Percentiles rank a stretch among this genome's conserved stretches.
Conservation (phyloP, 2,888 invertebrate genomes). For the Halictus quadricinctus region DNA sequence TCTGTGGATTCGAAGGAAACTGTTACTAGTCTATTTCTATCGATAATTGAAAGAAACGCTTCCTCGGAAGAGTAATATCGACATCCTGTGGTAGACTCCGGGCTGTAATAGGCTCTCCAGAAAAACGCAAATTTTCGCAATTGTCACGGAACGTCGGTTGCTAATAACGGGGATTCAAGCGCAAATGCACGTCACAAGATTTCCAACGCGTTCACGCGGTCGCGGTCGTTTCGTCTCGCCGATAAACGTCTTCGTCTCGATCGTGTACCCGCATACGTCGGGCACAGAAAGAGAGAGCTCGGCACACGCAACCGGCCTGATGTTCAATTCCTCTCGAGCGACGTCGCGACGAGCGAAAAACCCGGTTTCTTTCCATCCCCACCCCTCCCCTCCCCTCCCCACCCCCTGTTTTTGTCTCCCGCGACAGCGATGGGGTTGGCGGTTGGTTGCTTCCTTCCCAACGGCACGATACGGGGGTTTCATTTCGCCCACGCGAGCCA, state of each 20-base stretch:
- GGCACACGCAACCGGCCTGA: conserved; percentile 43
- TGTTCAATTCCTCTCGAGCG: conserved; percentile 48
- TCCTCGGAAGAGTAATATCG: too few species aligned
- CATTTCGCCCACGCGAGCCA: conserved; percentile 41
- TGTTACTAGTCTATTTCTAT: too few species aligned
- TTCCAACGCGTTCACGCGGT: conserved; percentile 63
- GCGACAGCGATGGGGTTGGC: conserved; percentile 22
- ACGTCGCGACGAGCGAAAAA: conserved; percentile 20
- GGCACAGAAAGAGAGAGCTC: not conserved
- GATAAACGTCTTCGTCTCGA: conserved; percentile 34
- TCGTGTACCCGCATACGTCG: conserved; percentile 47
- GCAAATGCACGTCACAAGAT: conserved; percentile 72
- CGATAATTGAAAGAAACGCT: too few species aligned
- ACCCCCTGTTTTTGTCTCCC: conserved; percentile 4
- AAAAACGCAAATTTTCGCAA: not conserved
- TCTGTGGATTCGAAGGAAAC: too few species aligned
- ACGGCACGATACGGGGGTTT: conserved; percentile 39
- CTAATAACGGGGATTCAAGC: conserved; percentile 66
- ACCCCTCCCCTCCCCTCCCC: too few species aligned
- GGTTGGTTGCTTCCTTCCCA: conserved; percentile 28
- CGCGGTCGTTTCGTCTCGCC: conserved; percentile 14
- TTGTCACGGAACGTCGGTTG: not conserved
- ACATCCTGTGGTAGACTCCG: too few species aligned
- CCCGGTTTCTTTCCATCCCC: not conserved
- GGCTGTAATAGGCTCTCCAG: not conserved